Conservation (phyloP, 92 coral and sea anemone genomes). For the Epizoanthus stellaris region DNA sequence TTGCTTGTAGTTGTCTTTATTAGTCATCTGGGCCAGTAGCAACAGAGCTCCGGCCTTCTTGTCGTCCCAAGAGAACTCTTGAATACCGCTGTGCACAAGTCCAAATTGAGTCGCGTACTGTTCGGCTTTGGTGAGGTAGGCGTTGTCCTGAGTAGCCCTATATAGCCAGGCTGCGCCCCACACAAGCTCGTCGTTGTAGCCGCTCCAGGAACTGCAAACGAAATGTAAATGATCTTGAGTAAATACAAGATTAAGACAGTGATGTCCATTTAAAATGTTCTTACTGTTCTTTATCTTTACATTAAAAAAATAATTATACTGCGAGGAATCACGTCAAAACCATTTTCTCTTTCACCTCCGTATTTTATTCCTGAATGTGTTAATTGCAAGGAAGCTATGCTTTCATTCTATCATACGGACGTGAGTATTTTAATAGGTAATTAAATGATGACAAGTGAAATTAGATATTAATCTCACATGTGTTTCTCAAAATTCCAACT, state of each 20-base stretch:
- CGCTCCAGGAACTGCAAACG: slow-evolving; percentile 52
- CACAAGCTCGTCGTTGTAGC: slow-evolving; percentile 80
- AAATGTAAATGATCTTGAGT: not conserved
- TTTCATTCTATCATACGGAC: no score
- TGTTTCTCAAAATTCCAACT: no score
- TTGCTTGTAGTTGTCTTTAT: slow-evolving; percentile 54
- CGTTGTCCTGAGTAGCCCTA: slow-evolving; percentile 67
- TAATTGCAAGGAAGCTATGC: no score
- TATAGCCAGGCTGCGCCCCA: slow-evolving; percentile 95
- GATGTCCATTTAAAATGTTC: no score
- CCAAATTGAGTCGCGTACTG: slow-evolving; percentile 55
- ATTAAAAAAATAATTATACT: no score
- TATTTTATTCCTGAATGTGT: no score
- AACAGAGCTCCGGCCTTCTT: slow-evolving; percentile 81
- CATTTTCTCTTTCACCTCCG: no score
- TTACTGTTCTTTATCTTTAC: not conserved
- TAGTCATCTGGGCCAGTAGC: slow-evolving; percentile 70
- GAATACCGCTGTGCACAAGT: slow-evolving; percentile 50
- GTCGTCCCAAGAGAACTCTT: slow-evolving; percentile 90
- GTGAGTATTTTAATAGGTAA: no score
- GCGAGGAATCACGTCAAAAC: no score
- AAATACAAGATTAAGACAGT: no score
- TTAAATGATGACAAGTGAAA: no score
- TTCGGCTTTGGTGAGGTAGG: slow-evolving; percentile 78
- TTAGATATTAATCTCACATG: no score